These are phyloP conservation scores for Xiphophorus birchmanni DNA, from an alignment of 2,797 vertebrate species.

Conservation along the genomic window DNA sequence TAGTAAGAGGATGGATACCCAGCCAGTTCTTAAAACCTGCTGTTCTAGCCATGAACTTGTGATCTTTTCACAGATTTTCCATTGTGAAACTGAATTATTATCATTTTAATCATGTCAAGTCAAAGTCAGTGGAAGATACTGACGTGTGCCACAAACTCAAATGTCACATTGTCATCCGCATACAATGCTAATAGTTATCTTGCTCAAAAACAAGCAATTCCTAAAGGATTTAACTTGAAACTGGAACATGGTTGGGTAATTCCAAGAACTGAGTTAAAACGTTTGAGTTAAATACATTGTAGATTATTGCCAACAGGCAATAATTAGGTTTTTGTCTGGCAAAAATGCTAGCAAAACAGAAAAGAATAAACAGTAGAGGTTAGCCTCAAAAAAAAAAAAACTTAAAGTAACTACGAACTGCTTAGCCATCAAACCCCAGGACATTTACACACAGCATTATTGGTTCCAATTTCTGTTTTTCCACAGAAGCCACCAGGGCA, in stretches of 20 bases:
- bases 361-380: slow-evolving; percentile 21
- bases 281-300: background rate
- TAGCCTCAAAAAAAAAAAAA: slow-evolving; percentile 17
- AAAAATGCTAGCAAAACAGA: slow-evolving; percentile 37
- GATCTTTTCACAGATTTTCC: background rate
- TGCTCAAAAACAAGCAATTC: background rate
- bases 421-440: slow-evolving; percentile 15
- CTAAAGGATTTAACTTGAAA: background rate
- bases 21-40: background rate
- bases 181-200: background rate
- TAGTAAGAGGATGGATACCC: background rate
- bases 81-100: background rate
- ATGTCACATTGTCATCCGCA: background rate
- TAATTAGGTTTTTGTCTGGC: slow-evolving; percentile 43
- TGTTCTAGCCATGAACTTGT: background rate
- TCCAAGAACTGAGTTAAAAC: background rate
- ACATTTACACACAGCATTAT: slow-evolving; percentile 33
- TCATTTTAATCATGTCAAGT: background rate
- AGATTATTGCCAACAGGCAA: slow-evolving; percentile 59
- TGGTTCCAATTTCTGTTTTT: slow-evolving; percentile 47
- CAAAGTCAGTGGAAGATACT: background rate
- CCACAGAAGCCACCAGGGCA: slow-evolving; percentile 40
- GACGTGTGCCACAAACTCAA: background rate
- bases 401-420: slow-evolving; percentile 7
- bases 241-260: background rate